A percentile compares a stretch with the other conserved stretches of the same genome.
Conservation (phyloP, 2,888 invertebrate species). For the Apodemia zela region DNA sequence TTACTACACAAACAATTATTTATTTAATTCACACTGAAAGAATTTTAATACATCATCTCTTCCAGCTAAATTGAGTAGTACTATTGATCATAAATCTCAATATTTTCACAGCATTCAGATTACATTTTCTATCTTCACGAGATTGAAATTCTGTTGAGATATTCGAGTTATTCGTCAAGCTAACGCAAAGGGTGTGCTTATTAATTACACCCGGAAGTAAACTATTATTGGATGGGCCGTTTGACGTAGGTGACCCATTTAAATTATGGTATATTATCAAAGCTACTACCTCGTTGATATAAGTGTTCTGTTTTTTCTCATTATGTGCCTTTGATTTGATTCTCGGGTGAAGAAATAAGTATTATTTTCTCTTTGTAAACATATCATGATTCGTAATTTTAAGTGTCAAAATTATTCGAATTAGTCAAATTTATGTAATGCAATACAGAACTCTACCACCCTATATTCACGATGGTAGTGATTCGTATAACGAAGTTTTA, state of each 20-base stretch:
- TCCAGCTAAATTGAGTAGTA: background rate
- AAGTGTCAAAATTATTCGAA: too few relatives aligned
- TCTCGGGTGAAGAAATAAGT: too few relatives aligned
- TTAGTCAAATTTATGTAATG: too few relatives aligned
- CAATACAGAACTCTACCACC: too few relatives aligned
- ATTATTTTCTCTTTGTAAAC: too few relatives aligned
- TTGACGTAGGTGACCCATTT: background rate
- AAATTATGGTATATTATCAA: background rate
- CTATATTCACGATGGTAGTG: too few relatives aligned
- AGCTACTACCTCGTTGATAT: too few relatives aligned
- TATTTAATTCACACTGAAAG: background rate
- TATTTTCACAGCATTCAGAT: background rate
- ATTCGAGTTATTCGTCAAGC: conserved; percentile 4
- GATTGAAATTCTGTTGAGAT: conserved; percentile 12
- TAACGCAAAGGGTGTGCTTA: conserved; percentile 3
- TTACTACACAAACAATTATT: too few relatives aligned
- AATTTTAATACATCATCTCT: background rate
- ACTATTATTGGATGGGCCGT: conserved; percentile 4
- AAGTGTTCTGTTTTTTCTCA: too few relatives aligned
- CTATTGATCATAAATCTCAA: background rate
- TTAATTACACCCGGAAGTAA: conserved; percentile 6
- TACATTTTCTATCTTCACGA: background rate
- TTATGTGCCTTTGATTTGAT: too few relatives aligned
- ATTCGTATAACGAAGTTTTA: too few relatives aligned
- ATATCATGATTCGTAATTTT: too few relatives aligned